A percentile compares a stretch with the other conserved stretches of the same genome.
Evolutionary conservation across 2,113 vertebrate genomes (phyloP).

Genomic region (Ailuropoda melanoleuca): DNA sequence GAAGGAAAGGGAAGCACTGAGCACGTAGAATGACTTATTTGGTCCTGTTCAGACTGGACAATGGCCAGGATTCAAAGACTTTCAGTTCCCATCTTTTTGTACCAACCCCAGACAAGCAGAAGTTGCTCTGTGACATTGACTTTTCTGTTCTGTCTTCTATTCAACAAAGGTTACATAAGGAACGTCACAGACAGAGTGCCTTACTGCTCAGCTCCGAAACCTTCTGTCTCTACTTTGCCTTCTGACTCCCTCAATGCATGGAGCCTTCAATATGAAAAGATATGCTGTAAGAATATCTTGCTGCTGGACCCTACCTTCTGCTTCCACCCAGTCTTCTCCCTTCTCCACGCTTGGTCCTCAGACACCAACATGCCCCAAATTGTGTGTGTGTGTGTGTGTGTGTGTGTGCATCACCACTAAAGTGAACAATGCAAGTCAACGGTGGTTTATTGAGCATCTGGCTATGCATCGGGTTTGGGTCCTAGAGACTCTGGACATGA

Average conservation of each 20-base stretch:
- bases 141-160: neutral
- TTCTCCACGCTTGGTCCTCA: neutral
- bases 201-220: neutral
- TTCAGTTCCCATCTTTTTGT: neutral
- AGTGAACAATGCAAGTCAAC: neutral
- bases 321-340: too few relatives aligned
- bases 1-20: neutral
- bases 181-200: neutral
- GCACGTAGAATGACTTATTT: neutral
- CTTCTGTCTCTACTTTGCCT: neutral
- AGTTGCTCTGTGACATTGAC: neutral
- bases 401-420: too few relatives aligned
- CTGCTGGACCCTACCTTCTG: neutral
- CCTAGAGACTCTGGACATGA: neutral
- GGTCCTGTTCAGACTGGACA: neutral
- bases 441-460: neutral
- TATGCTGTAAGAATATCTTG: neutral
- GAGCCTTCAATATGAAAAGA: neutral
- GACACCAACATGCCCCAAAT: neutral
- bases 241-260: neutral
- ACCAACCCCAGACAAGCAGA: neutral
- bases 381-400: too few relatives aligned
- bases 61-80: neutral
- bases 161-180: neutral
- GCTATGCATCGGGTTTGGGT: neutral